Percentiles rank a stretch among this genome's conserved stretches.
Conservation (phyloP, 2,797 vertebrate genomes). For the Fistularia tabacaria region DNA sequence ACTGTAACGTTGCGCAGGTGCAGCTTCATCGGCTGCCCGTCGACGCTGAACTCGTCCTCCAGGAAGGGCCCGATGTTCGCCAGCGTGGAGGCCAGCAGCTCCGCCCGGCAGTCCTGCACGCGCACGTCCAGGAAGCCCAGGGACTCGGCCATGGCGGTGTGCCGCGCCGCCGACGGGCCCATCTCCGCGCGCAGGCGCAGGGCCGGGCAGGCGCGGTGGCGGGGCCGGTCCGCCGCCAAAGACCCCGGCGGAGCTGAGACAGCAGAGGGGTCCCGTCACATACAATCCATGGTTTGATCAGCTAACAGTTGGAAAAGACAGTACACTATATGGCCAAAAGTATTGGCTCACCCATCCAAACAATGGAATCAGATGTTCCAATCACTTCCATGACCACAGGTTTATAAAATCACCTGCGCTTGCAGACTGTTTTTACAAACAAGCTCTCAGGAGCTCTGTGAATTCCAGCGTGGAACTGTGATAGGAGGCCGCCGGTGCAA, state of each 20-base stretch:
- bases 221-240: slow-evolving; percentile 9
- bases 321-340: no score
- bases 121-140: slow-evolving; percentile 81
- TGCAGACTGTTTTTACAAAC: no score
- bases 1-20: slow-evolving; percentile 80
- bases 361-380: no score
- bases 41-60: slow-evolving; percentile 87
- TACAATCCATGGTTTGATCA: no score
- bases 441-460: no score
- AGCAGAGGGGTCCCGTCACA: slow-evolving; percentile 21
- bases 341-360: no score
- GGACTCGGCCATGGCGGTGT: slow-evolving; percentile 73
- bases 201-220: slow-evolving; percentile 53
- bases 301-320: no score
- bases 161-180: slow-evolving; percentile 76
- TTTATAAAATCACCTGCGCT: no score
- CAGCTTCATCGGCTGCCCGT: slow-evolving; percentile 85
- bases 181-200: slow-evolving; percentile 78
- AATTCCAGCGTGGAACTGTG: no score
- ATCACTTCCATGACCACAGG: no score
- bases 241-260: slow-evolving; percentile 39
- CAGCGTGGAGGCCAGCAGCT: slow-evolving; percentile 84
- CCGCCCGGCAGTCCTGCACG: slow-evolving; percentile 73
- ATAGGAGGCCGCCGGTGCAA: no score
- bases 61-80: slow-evolving; percentile 87